Evolutionary conservation across 1,140 invertebrate genomes (phyloP).

Genomic region (Bombus superbus): DNA sequence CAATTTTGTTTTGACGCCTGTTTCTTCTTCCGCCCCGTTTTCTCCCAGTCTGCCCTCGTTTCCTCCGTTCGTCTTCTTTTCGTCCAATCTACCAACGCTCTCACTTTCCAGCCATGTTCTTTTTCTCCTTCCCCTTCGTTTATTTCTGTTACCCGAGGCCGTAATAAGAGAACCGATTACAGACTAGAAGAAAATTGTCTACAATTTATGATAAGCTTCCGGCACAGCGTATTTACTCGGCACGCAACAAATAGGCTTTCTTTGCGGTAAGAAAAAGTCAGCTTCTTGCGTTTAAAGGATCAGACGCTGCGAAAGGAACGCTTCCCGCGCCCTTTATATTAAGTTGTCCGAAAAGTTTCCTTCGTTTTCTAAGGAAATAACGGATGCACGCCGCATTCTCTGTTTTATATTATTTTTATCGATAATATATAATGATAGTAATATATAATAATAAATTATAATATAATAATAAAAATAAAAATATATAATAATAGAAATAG

Average conservation of each 20-base stretch:
- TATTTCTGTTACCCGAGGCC: not conserved
- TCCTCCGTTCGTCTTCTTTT: not conserved
- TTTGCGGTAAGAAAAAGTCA: not conserved
- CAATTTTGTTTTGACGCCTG: not conserved
- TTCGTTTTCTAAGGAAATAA: too few relatives aligned
- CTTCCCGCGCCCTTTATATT: not conserved
- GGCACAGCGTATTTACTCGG: not conserved
- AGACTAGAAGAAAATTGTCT: not conserved
- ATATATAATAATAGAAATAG: too few relatives aligned
- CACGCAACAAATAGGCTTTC: not conserved
- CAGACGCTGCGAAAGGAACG: not conserved
- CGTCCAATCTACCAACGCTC: not conserved
- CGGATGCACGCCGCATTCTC: too few relatives aligned
- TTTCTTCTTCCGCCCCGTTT: not conserved
- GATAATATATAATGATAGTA: too few relatives aligned
- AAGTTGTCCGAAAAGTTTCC: not conserved
- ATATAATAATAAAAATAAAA: too few relatives aligned
- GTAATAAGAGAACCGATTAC: not conserved
- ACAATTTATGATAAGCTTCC: conserved; percentile 15
- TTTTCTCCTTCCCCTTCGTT: not conserved
- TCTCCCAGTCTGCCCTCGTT: not conserved
- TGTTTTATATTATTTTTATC: too few relatives aligned
- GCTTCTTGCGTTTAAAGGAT: not conserved
- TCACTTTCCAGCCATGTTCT: not conserved
- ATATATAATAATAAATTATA: too few relatives aligned